phyloP scores from a whole-genome alignment of 2,888 invertebrate genomes.

The Halocaridina rubra region DNA sequence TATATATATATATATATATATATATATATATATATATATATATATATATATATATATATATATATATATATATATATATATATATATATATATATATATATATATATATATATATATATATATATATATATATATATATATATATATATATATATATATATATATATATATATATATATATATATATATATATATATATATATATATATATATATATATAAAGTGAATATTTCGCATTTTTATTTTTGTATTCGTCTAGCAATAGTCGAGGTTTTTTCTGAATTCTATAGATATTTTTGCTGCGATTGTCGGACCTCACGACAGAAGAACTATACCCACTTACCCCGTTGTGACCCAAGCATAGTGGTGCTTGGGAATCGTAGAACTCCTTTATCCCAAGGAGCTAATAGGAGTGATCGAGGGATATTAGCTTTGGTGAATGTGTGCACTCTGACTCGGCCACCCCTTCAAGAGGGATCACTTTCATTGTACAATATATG shows the following conservation, averaged over 20 bases:
- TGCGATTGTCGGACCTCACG: too few relatives aligned
- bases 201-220: neutral
- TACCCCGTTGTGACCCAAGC: too few relatives aligned
- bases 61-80: neutral
- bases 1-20: neutral
- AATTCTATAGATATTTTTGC: too few relatives aligned
- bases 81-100: neutral
- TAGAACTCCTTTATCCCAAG: too few relatives aligned
- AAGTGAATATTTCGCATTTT: neutral
- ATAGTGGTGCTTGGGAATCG: too few relatives aligned
- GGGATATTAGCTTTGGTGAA: too few relatives aligned
- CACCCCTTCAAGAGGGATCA: too few relatives aligned
- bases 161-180: neutral
- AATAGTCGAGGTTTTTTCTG: too few relatives aligned
- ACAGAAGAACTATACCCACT: too few relatives aligned
- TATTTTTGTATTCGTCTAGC: neutral
- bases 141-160: neutral
- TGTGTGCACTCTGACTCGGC: too few relatives aligned
- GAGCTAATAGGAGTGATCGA: too few relatives aligned
- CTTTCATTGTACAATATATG: too few relatives aligned
- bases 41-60: neutral
- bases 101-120: neutral
- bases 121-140: neutral
- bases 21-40: constrained; percentile 4
- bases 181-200: neutral